These are phyloP conservation scores for Cistogaster globosa DNA, from an alignment of 2,888 invertebrate species.

Conservation along the genomic window DNA sequence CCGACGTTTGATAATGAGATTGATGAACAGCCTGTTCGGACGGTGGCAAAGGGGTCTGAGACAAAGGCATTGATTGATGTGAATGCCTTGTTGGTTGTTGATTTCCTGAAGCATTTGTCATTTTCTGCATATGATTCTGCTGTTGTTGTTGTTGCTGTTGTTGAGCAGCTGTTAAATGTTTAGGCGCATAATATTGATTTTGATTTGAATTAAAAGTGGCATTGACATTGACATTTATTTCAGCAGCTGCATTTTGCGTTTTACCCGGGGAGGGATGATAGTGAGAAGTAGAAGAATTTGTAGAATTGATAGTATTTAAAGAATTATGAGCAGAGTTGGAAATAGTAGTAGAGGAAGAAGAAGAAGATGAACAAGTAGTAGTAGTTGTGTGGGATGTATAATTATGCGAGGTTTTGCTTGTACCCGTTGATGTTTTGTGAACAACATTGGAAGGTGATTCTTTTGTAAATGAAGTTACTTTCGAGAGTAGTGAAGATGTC, in stretches of 20 bases:
- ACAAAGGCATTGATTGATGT: slow-evolving; percentile 63
- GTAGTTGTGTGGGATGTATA: slow-evolving; percentile 69
- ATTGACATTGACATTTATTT: slow-evolving; percentile 70
- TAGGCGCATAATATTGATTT: slow-evolving; percentile 72
- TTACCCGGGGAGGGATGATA: slow-evolving; percentile 69
- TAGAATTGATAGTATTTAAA: slow-evolving; percentile 66
- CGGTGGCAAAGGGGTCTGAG: slow-evolving; percentile 56
- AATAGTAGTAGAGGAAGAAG: slow-evolving; percentile 72
- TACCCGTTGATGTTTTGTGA: slow-evolving; percentile 61
- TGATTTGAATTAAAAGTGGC: slow-evolving; percentile 76
- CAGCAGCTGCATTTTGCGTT: slow-evolving; percentile 73
- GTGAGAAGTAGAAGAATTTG: slow-evolving; percentile 71
- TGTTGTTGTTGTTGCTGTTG: slow-evolving; percentile 70
- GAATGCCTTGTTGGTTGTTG: slow-evolving; percentile 67
- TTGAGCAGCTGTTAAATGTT: slow-evolving; percentile 80
- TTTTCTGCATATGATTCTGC: slow-evolving; percentile 60
- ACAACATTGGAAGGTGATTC: slow-evolving; percentile 72
- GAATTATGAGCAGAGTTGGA: slow-evolving; percentile 73
- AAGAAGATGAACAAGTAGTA: no score
- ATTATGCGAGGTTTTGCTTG: slow-evolving; percentile 73
- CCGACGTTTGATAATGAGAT: slow-evolving; percentile 58
- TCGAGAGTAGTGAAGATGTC: slow-evolving; percentile 80
- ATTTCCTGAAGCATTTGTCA: slow-evolving; percentile 54
- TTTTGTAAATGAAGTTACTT: slow-evolving; percentile 79
- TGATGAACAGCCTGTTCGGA: slow-evolving; percentile 62